Percentiles rank a stretch among this genome's conserved stretches.
These are phyloP conservation scores for Whitmania pigra DNA, from an alignment of 1,140 invertebrate genomes.

Conservation along the genomic window DNA sequence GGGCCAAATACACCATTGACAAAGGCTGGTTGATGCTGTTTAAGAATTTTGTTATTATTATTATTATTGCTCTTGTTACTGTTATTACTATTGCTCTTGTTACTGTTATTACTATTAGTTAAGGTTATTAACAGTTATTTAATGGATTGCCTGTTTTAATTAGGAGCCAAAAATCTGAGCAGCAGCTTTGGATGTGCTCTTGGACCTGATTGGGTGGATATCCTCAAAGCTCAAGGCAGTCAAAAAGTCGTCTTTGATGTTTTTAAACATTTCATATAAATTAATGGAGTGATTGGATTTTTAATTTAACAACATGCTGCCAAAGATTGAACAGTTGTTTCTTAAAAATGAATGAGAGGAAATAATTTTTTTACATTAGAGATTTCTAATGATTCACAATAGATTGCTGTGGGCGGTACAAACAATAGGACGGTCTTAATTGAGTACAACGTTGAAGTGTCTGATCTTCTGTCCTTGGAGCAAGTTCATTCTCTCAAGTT, in stretches of 20 bases:
- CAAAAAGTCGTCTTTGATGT: slow-evolving; percentile 11
- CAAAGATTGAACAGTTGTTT: too few species aligned
- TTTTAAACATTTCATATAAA: too few species aligned
- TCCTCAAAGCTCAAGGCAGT: slow-evolving; percentile 53
- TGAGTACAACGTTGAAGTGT: slow-evolving; percentile 61
- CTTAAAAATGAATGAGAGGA: too few species aligned
- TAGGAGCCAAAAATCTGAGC: not conserved
- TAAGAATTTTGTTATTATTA: not conserved
- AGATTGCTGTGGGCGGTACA: slow-evolving; percentile 2
- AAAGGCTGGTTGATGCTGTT: not conserved
- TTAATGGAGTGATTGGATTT: too few species aligned
- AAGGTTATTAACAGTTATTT: not conserved
- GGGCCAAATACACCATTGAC: slow-evolving; percentile 41
- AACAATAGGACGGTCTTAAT: slow-evolving; percentile 37
- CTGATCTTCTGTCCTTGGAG: slow-evolving; percentile 31
- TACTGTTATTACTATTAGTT: not conserved
- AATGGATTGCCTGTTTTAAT: not conserved
- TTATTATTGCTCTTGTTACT: too few species aligned
- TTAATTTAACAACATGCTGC: too few species aligned
- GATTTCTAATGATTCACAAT: not conserved
- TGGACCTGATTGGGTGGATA: slow-evolving; percentile 83
- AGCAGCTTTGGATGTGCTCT: slow-evolving; percentile 61
- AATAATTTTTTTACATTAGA: not conserved
- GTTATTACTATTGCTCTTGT: too few species aligned
- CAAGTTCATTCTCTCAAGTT: slow-evolving; percentile 27